phyloP scores from a whole-genome alignment of 1,140 invertebrate species.

The Lasioglossum albipes region DNA sequence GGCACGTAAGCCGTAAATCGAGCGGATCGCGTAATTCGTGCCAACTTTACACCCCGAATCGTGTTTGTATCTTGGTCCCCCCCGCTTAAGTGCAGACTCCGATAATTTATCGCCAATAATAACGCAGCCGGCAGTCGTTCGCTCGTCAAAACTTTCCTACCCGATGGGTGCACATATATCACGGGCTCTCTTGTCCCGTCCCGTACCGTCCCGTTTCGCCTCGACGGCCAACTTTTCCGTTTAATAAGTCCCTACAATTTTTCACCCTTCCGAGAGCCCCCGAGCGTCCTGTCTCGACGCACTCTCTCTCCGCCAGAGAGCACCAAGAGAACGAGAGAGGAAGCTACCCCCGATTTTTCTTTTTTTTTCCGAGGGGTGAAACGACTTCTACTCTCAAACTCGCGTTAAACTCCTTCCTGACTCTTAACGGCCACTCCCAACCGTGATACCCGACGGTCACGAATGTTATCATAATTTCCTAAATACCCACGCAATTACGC shows the following conservation, averaged over 20 bases:
- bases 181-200: constrained; percentile 43
- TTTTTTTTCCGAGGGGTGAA: constrained; percentile 35
- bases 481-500: neutral
- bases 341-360: constrained; percentile 25
- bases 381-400: constrained; percentile 59
- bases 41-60: constrained; percentile 32
- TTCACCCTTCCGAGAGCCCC: constrained; percentile 63
- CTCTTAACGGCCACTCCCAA: constrained; percentile 18
- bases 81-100: neutral
- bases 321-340: neutral
- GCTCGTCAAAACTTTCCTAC: constrained; percentile 64
- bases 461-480: neutral
- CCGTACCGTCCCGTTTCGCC: constrained; percentile 32
- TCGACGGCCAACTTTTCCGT: constrained; percentile 71
- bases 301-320: neutral
- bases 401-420: constrained; percentile 51
- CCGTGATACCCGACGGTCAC: neutral
- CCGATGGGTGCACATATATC: constrained; percentile 63
- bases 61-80: constrained; percentile 22
- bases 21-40: constrained; percentile 14
- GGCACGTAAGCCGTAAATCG: constrained; percentile 24
- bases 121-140: constrained; percentile 60
- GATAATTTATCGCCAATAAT: constrained; percentile 65
- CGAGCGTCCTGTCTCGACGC: constrained; percentile 16
- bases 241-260: constrained; percentile 77